Base-by-base conservation (phyloP, 2,113 vertebrate species). In the Cygnus atratus region DNA sequence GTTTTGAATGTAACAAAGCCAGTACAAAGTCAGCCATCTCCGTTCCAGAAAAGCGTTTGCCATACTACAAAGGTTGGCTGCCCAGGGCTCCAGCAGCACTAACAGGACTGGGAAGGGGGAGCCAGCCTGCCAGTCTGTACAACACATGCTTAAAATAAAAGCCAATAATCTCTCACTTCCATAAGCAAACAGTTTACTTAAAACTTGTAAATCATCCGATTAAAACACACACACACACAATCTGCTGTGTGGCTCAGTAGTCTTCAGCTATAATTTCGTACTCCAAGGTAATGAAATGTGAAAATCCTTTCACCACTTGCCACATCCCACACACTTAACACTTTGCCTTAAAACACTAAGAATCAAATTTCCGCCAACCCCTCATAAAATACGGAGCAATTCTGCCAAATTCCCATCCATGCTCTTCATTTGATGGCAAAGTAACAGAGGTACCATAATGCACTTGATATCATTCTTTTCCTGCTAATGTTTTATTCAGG, bases 401-500 rank as follows among this genome's bases (percentile, higher is more conserved):
- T 95, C 71, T 70, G 37, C 48, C n/a, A 37, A 79, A 79, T 73
- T 87, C 75, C 87, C 25, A 68, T 75, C 46, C 70, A 9, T 0
- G 0, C 22, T 70, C 76, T 79, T 80, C 65, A 84, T 44, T 58
- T 85, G 72, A 94, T 50, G 61, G 55, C 55, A 80, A 94, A 97
- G 80, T 62, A 96, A 84, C 37, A 89, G 70, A 93, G n/a, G 44
- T 87, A 89, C 74, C 67, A 43, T 82, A 85, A 91, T 82, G 82
- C 89, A 91, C 48, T 96, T 84, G 50, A 54, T 88, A 55, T 68
- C 78, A 79, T 81, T 94, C 94, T 97, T 97, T 92, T 95, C 92
- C 94, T 89, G 62, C 82, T 96, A 93, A 96, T 24, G 2, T 87
- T 97, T 97, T 96, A 96, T 96, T 96, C 91, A 91, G 87, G 91